phyloP scores from a whole-genome alignment of 2,888 invertebrate genomes.

The Hemicrepidius hirtus region DNA sequence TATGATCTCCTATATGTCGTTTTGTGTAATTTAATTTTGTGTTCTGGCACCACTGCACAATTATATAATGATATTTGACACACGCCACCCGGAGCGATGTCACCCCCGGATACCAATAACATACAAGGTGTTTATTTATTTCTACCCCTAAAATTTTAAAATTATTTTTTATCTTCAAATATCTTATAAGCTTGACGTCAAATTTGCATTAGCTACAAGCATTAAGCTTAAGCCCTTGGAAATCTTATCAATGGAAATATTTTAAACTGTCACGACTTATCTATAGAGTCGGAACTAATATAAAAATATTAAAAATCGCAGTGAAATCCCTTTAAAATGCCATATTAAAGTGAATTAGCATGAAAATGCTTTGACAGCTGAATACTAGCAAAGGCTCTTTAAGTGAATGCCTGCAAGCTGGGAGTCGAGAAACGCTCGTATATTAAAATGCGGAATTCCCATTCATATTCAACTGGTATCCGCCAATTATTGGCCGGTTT shows the following conservation, averaged over 20 bases:
- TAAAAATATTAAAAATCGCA: constrained; percentile 71
- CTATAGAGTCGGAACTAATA: constrained; percentile 61
- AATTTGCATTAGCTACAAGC: constrained; percentile 12
- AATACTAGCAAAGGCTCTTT: constrained; percentile 64
- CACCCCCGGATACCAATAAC: constrained; percentile 36
- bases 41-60: constrained; percentile 35
- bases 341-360: constrained; percentile 71
- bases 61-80: constrained; percentile 44
- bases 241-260: constrained; percentile 42
- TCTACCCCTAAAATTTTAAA: not conserved
- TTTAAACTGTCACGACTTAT: constrained; percentile 46
- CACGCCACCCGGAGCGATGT: constrained; percentile 43
- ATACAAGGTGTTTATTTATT: constrained; percentile 28
- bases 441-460: constrained; percentile 63
- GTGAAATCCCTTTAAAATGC: constrained; percentile 69
- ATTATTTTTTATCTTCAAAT: not conserved
- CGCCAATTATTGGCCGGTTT: constrained; percentile 71
- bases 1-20: constrained; percentile 41
- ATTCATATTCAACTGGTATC: constrained; percentile 65
- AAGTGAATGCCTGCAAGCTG: constrained; percentile 63
- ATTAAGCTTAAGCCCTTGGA: constrained; percentile 31
- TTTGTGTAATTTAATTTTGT: constrained; percentile 50
- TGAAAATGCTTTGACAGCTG: constrained; percentile 72
- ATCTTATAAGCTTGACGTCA: constrained; percentile 21
- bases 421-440: constrained; percentile 50